These are phyloP conservation scores for Pterocles burchelli DNA, from an alignment of 2,113 vertebrate species.

Conservation along the genomic window DNA sequence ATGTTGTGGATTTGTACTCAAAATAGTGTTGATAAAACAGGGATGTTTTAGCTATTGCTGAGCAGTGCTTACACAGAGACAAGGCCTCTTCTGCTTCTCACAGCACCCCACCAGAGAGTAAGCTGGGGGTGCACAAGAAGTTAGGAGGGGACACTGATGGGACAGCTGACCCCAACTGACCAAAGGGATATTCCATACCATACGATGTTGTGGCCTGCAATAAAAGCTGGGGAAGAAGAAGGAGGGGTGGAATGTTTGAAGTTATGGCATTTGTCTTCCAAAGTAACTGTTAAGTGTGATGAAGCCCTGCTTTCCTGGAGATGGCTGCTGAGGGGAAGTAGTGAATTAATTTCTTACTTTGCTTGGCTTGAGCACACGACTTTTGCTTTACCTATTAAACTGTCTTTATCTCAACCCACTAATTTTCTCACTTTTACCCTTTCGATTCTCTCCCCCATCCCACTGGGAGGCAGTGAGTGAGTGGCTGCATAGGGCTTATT, in stretches of 20 bases:
- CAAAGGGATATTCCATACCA: neutral
- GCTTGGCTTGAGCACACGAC: too few relatives aligned
- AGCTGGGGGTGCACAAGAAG: neutral
- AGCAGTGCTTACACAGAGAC: neutral
- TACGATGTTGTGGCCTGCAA: neutral
- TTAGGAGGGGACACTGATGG: neutral
- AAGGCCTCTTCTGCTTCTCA: neutral
- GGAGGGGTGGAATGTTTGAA: neutral
- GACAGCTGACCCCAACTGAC: neutral
- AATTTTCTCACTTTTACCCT: too few relatives aligned
- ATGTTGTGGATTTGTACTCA: neutral
- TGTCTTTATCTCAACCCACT: too few relatives aligned
- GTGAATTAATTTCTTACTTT: neutral
- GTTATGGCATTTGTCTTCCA: neutral
- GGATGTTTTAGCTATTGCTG: neutral
- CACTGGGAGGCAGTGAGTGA: rapidly evolving
- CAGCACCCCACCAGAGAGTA: rapidly evolving
- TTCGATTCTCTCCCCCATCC: neutral
- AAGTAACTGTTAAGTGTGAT: rapidly evolving
- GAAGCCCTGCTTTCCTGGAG: neutral
- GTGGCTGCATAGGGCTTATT: neutral
- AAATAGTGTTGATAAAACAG: neutral
- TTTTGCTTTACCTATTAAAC: too few relatives aligned
- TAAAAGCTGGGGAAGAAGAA: neutral
- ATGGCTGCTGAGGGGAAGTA: neutral